These are phyloP conservation scores for Hypanus sabinus DNA, from an alignment of 2,113 vertebrate genomes.

Conservation along the genomic window DNA sequence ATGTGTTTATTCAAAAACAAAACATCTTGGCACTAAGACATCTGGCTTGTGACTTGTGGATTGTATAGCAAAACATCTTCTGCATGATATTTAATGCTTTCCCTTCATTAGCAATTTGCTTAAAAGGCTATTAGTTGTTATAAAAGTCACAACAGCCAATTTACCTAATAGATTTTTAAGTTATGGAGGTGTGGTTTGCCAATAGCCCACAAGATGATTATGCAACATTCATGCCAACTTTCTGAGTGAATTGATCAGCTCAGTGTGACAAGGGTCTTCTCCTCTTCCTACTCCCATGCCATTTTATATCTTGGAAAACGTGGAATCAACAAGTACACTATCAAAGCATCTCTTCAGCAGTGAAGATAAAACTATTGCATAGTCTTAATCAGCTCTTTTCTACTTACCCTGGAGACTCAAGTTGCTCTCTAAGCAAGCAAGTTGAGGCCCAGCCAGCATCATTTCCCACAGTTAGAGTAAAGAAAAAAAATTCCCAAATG, in stretches of 20 bases:
- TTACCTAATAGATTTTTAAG: background rate
- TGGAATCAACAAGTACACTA: background rate
- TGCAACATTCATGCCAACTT: background rate
- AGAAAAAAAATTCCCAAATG: background rate
- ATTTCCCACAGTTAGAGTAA: background rate
- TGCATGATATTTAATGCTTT: background rate
- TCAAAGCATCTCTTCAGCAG: background rate
- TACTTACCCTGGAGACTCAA: slow-evolving; percentile 19
- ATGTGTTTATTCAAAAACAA: background rate
- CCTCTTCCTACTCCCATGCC: background rate
- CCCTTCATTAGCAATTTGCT: background rate
- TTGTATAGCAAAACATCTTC: background rate
- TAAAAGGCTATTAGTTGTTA: background rate
- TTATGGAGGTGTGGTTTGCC: background rate
- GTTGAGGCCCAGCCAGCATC: slow-evolving; percentile 2
- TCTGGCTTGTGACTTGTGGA: background rate
- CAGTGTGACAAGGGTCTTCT: background rate
- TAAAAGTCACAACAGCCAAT: background rate
- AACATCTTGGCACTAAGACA: background rate
- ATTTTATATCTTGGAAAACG: background rate
- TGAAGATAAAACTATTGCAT: slow-evolving; percentile 10
- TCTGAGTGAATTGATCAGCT: background rate
- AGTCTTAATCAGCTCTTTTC: background rate
- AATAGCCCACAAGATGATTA: background rate
- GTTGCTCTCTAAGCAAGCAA: background rate